phyloP scores from a whole-genome alignment of 1,140 invertebrate genomes.

The Drosophila ironensis region DNA sequence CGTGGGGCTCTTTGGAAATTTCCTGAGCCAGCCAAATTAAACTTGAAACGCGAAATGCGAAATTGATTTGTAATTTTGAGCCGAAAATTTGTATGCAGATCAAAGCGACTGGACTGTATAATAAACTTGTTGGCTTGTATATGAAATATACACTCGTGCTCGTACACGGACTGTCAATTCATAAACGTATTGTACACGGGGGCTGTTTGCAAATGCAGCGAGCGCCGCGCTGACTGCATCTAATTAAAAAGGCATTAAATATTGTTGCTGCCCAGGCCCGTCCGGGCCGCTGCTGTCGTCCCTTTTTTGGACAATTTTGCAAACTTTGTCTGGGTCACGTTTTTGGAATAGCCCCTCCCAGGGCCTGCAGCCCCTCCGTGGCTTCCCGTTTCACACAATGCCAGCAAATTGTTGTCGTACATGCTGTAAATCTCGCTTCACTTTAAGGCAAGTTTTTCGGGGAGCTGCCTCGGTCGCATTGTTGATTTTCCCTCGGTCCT shows the following conservation, averaged over 20 bases:
- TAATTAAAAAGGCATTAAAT: conserved; percentile 78
- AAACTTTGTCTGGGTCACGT: conserved; percentile 73
- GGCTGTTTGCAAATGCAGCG: conserved; percentile 54
- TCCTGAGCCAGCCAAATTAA: conserved; percentile 68
- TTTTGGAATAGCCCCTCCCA: conserved; percentile 40
- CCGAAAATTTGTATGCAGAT: conserved; percentile 79
- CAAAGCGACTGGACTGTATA: conserved; percentile 52
- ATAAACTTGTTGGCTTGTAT: too few species aligned
- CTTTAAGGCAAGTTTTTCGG: conserved; percentile 54
- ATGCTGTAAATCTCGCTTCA: conserved; percentile 73
- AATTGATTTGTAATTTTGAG: conserved; percentile 80
- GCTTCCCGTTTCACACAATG: conserved; percentile 37
- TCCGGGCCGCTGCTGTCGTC: conserved; percentile 5
- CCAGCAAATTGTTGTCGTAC: conserved; percentile 73
- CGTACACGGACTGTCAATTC: conserved; percentile 14
- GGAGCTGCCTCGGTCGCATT: conserved; percentile 21
- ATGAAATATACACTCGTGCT: conserved; percentile 15
- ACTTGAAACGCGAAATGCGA: conserved; percentile 67
- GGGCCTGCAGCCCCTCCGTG: not conserved
- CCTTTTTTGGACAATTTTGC: conserved; percentile 60
- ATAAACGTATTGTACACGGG: conserved; percentile 15
- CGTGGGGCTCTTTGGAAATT: conserved; percentile 9
- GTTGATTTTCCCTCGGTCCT: conserved; percentile 26
- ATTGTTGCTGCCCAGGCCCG: conserved; percentile 37
- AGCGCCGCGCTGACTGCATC: conserved; percentile 60